Evolutionary conservation across 2,797 vertebrate species (phyloP).

Genomic region (Syngnathus rostellatus): DNA sequence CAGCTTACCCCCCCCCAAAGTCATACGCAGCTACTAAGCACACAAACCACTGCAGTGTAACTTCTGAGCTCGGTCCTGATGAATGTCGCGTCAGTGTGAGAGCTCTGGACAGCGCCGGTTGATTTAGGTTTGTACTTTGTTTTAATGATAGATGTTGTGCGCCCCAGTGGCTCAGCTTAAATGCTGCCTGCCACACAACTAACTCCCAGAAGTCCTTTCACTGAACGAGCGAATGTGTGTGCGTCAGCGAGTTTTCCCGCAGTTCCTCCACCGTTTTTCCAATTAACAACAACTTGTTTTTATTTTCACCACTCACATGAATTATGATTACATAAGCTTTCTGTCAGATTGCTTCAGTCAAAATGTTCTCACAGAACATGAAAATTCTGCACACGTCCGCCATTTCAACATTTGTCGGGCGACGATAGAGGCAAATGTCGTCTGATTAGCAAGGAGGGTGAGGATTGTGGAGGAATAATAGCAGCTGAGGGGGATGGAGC

Average conservation of each 20-base stretch:
- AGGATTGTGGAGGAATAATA: slow-evolving; percentile 31
- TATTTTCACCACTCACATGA: slow-evolving; percentile 12
- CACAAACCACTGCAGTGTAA: slow-evolving; percentile 9
- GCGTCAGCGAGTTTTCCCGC: slow-evolving; percentile 23
- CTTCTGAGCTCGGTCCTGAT: slow-evolving; percentile 26
- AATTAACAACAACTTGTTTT: slow-evolving; percentile 29
- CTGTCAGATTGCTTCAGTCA: slow-evolving; percentile 17
- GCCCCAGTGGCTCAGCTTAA: slow-evolving; percentile 46
- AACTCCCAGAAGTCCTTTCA: slow-evolving; percentile 44
- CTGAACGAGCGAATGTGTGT: slow-evolving; percentile 20
- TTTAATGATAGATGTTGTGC: slow-evolving; percentile 64
- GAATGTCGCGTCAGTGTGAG: slow-evolving; percentile 31
- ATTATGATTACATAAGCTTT: neutral
- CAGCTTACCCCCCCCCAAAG: slow-evolving; percentile 51
- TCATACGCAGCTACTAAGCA: slow-evolving; percentile 50
- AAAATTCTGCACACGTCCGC: neutral
- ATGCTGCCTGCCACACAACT: slow-evolving; percentile 41
- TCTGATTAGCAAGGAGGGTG: slow-evolving; percentile 13
- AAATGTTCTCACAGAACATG: neutral
- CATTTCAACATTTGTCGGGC: neutral
- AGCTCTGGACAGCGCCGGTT: slow-evolving; percentile 21
- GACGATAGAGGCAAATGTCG: neutral
- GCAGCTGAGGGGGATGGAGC: slow-evolving; percentile 32
- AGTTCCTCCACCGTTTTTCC: slow-evolving; percentile 29
- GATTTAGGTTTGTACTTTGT: slow-evolving; percentile 36